These are phyloP conservation scores for Phyto melanocephala DNA, from an alignment of 2,888 invertebrate species.

Conservation along the genomic window DNA sequence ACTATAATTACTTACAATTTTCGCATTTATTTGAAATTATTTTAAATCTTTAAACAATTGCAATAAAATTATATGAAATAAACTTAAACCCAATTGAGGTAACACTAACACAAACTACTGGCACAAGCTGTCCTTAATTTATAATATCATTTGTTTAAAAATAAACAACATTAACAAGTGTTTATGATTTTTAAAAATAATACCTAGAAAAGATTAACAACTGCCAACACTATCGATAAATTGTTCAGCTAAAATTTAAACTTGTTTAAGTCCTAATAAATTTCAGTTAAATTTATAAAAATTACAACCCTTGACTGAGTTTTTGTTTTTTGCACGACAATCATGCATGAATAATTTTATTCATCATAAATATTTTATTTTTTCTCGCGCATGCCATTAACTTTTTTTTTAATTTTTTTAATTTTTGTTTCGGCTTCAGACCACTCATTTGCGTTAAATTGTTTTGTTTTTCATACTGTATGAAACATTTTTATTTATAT, in stretches of 20 bases:
- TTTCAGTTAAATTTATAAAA: conserved; percentile 26
- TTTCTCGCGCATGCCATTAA: conserved; percentile 60
- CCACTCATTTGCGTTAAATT: conserved; percentile 61
- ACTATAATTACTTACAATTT: no score
- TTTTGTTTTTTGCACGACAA: conserved; percentile 57
- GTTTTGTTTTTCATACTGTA: conserved; percentile 57
- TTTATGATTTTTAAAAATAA: not conserved
- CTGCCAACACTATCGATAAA: not conserved
- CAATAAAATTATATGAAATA: no score
- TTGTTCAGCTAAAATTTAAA: conserved; percentile 22
- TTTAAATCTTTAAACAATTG: no score
- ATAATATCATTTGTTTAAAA: no score
- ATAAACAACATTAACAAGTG: conserved; percentile 15
- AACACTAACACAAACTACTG: no score
- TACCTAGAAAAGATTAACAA: conserved; percentile 34
- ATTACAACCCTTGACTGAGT: conserved; percentile 53
- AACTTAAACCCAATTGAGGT: no score
- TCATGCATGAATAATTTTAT: conserved; percentile 63
- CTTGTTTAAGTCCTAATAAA: conserved; percentile 22
- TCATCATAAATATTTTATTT: conserved; percentile 52
- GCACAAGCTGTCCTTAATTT: no score
- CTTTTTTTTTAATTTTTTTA: not conserved
- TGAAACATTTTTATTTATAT: conserved; percentile 23
- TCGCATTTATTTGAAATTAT: no score
- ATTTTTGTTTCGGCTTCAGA: conserved; percentile 17